A percentile compares a stretch with the other conserved stretches of the same genome.
These are phyloP conservation scores for Pristionchus exspectatus DNA, from an alignment of 2,888 invertebrate species.

Conservation along the genomic window DNA sequence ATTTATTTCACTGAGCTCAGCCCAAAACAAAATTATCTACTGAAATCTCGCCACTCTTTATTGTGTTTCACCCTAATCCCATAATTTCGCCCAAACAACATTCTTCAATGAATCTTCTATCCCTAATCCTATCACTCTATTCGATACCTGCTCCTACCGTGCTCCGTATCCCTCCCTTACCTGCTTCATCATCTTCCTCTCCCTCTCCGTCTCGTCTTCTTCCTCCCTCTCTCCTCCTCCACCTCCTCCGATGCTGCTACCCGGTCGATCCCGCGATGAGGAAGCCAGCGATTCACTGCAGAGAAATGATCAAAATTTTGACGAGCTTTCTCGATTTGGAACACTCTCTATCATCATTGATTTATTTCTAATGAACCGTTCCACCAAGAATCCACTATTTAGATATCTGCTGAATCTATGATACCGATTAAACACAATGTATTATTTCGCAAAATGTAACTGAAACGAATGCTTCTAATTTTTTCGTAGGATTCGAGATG, in stretches of 20 bases:
- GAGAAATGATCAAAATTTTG: not conserved
- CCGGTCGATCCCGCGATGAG: not conserved
- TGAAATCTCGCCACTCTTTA: not conserved
- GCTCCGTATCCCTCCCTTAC: not conserved
- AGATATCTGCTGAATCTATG: not conserved
- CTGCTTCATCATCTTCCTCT: conserved; percentile 50
- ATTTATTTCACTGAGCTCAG: too few relatives aligned
- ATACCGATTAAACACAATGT: not conserved
- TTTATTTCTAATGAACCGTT: too few relatives aligned
- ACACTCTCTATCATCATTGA: not conserved
- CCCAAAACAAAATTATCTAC: too few relatives aligned
- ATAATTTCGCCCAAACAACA: not conserved
- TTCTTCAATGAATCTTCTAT: not conserved
- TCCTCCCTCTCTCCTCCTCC: conserved; percentile 51
- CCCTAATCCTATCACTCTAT: too few relatives aligned
- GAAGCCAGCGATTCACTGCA: not conserved
- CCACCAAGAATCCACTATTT: not conserved
- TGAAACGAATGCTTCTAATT: too few relatives aligned
- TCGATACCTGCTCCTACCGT: too few relatives aligned
- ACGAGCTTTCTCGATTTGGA: not conserved
- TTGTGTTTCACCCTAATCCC: not conserved
- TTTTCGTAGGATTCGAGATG: too few relatives aligned
- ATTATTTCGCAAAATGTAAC: too few relatives aligned
- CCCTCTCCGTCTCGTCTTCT: conserved; percentile 51
- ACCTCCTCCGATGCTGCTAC: conserved; percentile 51